Percentiles rank a stretch among this genome's conserved stretches.
Conservation (phyloP, 2,113 vertebrate genomes). For the Tyrannus savana region DNA sequence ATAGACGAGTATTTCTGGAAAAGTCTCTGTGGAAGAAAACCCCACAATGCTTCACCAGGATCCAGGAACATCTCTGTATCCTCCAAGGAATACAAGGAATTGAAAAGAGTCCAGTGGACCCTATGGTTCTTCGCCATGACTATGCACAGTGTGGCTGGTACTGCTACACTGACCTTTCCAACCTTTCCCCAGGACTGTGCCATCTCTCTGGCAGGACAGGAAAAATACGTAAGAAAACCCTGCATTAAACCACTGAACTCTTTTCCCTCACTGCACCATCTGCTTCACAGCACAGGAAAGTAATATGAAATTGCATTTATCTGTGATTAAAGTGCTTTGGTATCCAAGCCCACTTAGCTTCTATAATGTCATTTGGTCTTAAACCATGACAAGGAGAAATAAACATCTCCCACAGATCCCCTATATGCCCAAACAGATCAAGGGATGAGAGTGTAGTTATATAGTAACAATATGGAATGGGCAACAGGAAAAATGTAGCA, state of each 20-base stretch:
- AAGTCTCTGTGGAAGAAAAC: not conserved
- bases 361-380: not conserved
- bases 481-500: not conserved
- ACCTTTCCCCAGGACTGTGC: not conserved
- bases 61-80: not conserved
- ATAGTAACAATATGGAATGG: not conserved
- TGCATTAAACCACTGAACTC: not conserved
- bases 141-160: fast-evolving
- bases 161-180: not conserved
- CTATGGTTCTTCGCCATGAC: not conserved
- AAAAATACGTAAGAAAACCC: not conserved
- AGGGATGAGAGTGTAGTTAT: not conserved
- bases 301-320: not conserved
- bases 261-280: not conserved
- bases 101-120: fast-evolving
- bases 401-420: not conserved
- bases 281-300: not conserved
- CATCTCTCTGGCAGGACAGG: not conserved
- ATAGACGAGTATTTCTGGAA: not conserved
- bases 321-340: not conserved
- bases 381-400: not conserved
- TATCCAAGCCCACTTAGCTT: not conserved
- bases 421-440: not conserved
- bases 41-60: not conserved
- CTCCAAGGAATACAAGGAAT: not conserved